Evolutionary conservation across 2,888 invertebrate species (phyloP), one percentile per base, ranked within the genome.

Genomic region (Drosophila eohydei): DNA sequence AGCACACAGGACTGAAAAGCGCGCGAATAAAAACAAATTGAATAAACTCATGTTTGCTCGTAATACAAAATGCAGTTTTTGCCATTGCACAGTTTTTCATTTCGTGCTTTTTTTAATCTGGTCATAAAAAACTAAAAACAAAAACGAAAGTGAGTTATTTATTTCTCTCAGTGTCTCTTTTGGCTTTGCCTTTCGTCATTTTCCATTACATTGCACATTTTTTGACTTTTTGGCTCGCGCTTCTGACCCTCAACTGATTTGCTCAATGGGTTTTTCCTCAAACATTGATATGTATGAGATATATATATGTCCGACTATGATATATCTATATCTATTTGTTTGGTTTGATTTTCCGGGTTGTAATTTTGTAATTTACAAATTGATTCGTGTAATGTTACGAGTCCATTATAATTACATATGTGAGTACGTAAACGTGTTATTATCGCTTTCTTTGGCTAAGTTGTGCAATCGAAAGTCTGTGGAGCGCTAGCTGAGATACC

Each of bases 191-290:
- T 61, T 67, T 67, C 54, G 8, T 26, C 58, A 41, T 46, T 71
- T 51, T 30, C 34, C 40, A 41, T 55, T 50, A 40, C 46, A 60
- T 34, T 40, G 40, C 55, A 58, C 38, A 62, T 78, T 69, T 61
- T 65, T 70, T 41, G 36, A 26, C 63, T 66, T 68, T 73, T 78
- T 72, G 65, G 69, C 81, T 40, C 40, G 59, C 69, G 66, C 72
- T 77, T 63, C 63, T 88, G 83, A 83, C 88, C 83, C 86, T 71
- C 75, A 83, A 63, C 66, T 57, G 40, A 69, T 56, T 71, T 34
- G 57, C 54, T 71, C 61, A 60, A 48, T 58, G 64, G 67, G 57
- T 9, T 82, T 81, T 82, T 61, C 69, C 64, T 56, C 55, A 28
- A 51, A 78, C 44, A 48, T 41, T 26, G 4, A 43, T 58, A 16